Evolutionary conservation across 1,140 invertebrate genomes (phyloP), one percentile per base, ranked within the genome.

Genomic region (Brachionus rubens): DNA sequence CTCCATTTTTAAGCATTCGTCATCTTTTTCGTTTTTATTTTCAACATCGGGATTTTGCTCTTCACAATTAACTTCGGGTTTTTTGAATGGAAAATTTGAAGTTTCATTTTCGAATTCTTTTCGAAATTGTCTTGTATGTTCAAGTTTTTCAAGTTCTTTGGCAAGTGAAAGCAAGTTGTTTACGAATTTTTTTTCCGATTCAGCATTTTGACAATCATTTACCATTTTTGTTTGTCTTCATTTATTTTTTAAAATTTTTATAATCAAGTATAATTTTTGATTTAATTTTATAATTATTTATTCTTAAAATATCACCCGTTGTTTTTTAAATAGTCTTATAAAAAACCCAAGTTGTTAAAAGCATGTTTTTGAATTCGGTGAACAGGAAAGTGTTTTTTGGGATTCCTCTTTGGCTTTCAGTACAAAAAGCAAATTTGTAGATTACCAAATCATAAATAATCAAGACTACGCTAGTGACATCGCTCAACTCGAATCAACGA

Each of bases 1-100:
- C 19, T 48, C 43, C 68, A 72, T 40, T 52, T 54, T 72, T 14
- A 72, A 54, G 16, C 40, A 33, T 54, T 72, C 68, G 21, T 72
- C 28, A 24, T 9, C 19, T 70, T 47, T 10, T 24, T 47, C 16
- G 3, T n/a, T 46, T 30, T 48, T 21, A 48, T 19, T 50, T n/a
- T 3, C n/a, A 24, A 3, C 21, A 7, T 50, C n/a, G 26, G 21
- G 0, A 16, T 26, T 30, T 70, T 47, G 10, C 5, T 46, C 21
- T 30, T 48, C 41, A 28, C 10, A 26, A 3, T n/a, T n/a, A 24
- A 3, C 21, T 26, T 50, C 21, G 40, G 21, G 0, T 33, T 47
- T 30, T 70, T 47, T 24, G 3, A 70, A 19, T n/a, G 47, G 65
- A 70, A 48, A 47, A 54, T 48, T 50, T n/a, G 16, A 14, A 12